These are phyloP conservation scores for Phyllotreta cruciferae DNA, from an alignment of 2,888 invertebrate species.

Conservation along the genomic window DNA sequence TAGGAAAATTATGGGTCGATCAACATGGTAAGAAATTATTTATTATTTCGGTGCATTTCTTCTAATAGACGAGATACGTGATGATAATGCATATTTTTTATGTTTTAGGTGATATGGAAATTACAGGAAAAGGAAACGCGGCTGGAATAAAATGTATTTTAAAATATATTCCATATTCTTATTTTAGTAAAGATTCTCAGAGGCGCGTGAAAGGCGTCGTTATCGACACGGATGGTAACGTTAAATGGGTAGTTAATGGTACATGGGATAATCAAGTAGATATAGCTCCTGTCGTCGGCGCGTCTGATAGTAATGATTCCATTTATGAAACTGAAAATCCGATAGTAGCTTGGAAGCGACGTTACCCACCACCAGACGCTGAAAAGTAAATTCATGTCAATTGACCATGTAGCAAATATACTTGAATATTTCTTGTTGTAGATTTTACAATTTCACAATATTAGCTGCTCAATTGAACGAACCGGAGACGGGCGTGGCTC, in stretches of 20 bases:
- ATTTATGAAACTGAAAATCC: conserved; percentile 93
- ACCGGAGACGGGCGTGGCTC: conserved; percentile 87
- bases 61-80: background rate
- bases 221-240: conserved; percentile 75
- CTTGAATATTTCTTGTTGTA: conserved; percentile 8
- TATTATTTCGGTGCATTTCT: too few relatives aligned
- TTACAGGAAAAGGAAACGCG: conserved; percentile 83
- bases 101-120: conserved; percentile 88
- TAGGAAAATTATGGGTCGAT: conserved; percentile 99
- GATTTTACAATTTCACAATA: conserved; percentile 92
- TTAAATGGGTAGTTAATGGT: conserved; percentile 78
- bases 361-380: conserved; percentile 71
- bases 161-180: conserved; percentile 97
- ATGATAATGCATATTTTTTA: conserved; percentile 6
- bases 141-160: conserved; percentile 91
- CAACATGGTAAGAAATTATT: conserved; percentile 73
- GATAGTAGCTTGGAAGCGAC: conserved; percentile 85
- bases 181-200: conserved; percentile 96
- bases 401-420: background rate
- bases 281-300: conserved; percentile 82
- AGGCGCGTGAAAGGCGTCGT: conserved; percentile 86
- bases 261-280: conserved; percentile 98
- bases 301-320: conserved; percentile 77
- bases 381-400: conserved; percentile 60
- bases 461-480: conserved; percentile 98